Evolutionary conservation across 2,113 vertebrate species (phyloP), one percentile per base, ranked within the genome.

Genomic region (Rhinopomastus cyanomelas): DNA sequence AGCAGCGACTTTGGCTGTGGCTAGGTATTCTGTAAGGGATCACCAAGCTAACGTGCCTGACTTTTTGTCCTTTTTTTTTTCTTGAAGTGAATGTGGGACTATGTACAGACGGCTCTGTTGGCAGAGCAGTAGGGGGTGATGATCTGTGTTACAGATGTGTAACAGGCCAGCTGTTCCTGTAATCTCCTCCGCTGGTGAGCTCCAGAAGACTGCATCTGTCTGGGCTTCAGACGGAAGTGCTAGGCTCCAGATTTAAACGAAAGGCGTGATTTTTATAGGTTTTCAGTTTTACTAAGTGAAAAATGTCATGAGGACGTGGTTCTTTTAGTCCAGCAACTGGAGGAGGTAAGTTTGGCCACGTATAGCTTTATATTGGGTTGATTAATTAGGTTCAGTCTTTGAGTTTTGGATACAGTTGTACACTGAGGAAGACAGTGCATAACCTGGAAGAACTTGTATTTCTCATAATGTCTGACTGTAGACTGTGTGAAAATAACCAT

Each of bases 161-260:
- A 80, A 71, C 80, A 71, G 80, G 44, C 80, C 93, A 94, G 62
- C 88, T 94, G 90, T 46, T 30, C 4, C 16, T 92, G 39, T 89
- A 82, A 89, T 95, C 46, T 82, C 55, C 87, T 87, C 51, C 0
- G 1, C 53, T 87, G 59, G 39, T 36, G 67, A 49, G 25, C 72
- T 82, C 53, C 82, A 85, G 87, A 44, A 82, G 55, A 49, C 21
- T 68, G 6, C 62, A 80, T 92, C 87, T 89, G 88, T 89, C 55
- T 76, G 36, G 29, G 19, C 30, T 79, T 72, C 66, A 39, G 34
- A 44, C 0, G 1, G 61, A 87, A 57, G 62, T 78, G 30, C 59
- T 65, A 15, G 14, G 59, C 83, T 90, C 48, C 30, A 25, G 12
- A 57, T 44, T 71, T 91, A n/a, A 73, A 64, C 37, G 23, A 59